Percentiles rank a stretch among this genome's conserved stretches.
These are phyloP conservation scores for Lichenostomus cassidix DNA, from an alignment of 2,113 vertebrate species.

Conservation along the genomic window DNA sequence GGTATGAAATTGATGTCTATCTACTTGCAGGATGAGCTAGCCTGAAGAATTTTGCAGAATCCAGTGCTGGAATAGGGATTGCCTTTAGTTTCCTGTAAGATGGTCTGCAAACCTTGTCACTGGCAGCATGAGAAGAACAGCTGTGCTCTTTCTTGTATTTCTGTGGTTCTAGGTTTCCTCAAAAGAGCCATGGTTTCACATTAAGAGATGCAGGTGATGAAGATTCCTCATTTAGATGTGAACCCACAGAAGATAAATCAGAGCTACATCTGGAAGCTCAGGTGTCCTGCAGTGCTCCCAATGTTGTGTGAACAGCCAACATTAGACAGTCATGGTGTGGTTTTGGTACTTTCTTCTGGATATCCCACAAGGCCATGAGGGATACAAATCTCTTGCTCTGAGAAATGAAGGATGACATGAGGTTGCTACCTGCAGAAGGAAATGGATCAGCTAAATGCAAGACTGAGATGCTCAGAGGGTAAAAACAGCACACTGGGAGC, in stretches of 20 bases:
- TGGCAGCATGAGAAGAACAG: neutral
- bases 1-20: neutral
- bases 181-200: neutral
- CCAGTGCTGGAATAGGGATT: neutral
- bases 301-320: neutral
- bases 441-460: neutral
- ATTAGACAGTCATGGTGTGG: neutral
- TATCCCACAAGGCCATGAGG: fast-evolving
- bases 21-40: neutral
- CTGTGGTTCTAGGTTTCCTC: neutral
- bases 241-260: neutral
- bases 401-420: neutral
- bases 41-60: neutral
- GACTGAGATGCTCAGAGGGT: neutral
- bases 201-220: neutral
- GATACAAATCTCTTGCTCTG: neutral
- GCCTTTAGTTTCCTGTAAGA: neutral
- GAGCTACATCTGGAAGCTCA: neutral
- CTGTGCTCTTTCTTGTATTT: neutral
- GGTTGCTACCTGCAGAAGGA: neutral
- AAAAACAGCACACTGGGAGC: neutral
- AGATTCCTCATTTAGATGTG: neutral
- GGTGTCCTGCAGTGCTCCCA: neutral
- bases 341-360: neutral
- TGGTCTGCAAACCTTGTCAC: neutral